Base-by-base conservation (phyloP, 2,797 vertebrate genomes). In the Remorina albescens region DNA sequence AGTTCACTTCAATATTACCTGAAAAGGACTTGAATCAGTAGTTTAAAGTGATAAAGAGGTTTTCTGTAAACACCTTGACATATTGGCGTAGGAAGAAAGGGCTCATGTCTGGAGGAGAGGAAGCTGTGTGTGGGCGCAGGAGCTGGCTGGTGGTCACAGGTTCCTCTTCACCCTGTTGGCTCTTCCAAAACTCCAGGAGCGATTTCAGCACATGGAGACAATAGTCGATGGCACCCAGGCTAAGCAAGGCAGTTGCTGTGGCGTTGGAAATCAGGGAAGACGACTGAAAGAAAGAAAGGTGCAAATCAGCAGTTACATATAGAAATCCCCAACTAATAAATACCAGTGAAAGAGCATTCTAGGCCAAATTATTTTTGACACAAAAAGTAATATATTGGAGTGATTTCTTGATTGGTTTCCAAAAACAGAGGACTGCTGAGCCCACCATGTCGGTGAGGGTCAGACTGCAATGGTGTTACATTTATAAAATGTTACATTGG, bases 71-170 rank as follows among this genome's bases (percentile, higher is more conserved):
- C 90, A 98, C 98, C 97, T 99, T 99, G 79, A 99, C 98, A 23
- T 99, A 99, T 80, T 99, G 98, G 12, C 98, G 96, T 42, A 99
- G 94, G 89, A 99, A 99, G 83, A 99, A 99, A 0, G 98, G 98
- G 83, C 98, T 99, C 98, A 99, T 99, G 88, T 99, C 98, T 0
- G 98, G 98, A 0, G 98, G 98, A 34, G 98, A 99, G 19, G 97
- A 95, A 0, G 96, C 95, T 0, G 97, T 97, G 89, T 99, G 98
- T 21, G 98, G 97, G 59, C 97, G 98, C 62, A 99, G 96, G 64
- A 99, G 94, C 85, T 99, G 98, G 89, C 97, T 98, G 81, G 96
- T 82, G 44, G 96, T 94, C 30, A 96, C 94, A 0, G 97, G 96
- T 80, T 99, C 98, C 84, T 99, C 98, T 0, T 99, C 98, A 0